Conservation (phyloP, 2,797 vertebrate genomes). For the Emydoidea blandingii region DNA sequence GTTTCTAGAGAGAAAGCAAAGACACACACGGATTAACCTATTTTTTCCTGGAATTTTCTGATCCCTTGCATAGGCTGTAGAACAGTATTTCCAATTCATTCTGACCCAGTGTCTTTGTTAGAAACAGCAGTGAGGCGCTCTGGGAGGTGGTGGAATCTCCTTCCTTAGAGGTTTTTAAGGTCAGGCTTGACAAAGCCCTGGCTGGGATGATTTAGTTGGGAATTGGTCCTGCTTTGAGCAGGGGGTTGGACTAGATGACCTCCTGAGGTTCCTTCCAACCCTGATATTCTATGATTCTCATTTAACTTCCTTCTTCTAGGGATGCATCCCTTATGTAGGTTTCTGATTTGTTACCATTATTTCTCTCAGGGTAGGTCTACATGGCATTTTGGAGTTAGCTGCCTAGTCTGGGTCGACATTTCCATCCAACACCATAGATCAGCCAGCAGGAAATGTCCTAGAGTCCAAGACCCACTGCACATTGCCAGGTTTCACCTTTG, state of each 20-base stretch:
- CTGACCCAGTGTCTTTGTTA: neutral
- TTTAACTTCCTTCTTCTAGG: neutral
- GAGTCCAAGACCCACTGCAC: neutral
- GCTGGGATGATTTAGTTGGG: too few relatives aligned
- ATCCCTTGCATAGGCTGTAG: neutral
- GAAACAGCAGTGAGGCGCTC: neutral
- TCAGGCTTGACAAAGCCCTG: too few relatives aligned
- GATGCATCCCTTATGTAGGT: slow-evolving; percentile 3
- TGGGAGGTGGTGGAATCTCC: too few relatives aligned
- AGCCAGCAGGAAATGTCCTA: neutral
- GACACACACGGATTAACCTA: neutral
- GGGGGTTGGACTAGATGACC: too few relatives aligned
- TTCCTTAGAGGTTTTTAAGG: too few relatives aligned
- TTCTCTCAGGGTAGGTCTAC: neutral
- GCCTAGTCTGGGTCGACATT: neutral
- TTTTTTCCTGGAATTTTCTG: slow-evolving; percentile 13
- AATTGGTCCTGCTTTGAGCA: too few relatives aligned
- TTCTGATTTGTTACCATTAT: neutral
- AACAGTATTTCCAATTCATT: neutral
- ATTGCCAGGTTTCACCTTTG: neutral
- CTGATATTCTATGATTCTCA: neutral
- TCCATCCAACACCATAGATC: neutral
- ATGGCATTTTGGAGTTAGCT: neutral
- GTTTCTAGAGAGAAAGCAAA: slow-evolving; percentile 85
- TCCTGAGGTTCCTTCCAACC: too few relatives aligned